Base-by-base conservation (phyloP, 2,888 invertebrate species). In the Nebria brevicollis region DNA sequence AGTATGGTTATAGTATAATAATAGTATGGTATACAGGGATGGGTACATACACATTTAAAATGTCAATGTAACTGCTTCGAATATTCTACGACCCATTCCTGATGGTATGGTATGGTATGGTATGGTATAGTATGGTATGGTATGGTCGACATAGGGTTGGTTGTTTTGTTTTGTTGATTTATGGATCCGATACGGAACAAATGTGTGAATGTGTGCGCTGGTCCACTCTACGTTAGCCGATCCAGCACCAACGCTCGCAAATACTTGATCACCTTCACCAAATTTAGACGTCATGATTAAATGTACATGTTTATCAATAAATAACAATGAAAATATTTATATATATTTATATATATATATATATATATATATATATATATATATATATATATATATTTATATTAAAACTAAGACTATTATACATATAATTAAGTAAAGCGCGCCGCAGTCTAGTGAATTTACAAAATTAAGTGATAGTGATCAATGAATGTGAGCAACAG, bases 151-250 rank as follows among this genome's bases (percentile, higher is more conserved):
- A 54, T 54, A 54, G 54, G 54, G 54, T 54, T 11, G 54, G 54
- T 54, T 11, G 54, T 54, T 54, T 54, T 54, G 54, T 54, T 54
- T 54, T 54, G 4, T 54, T 54, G 11, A 15, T 25, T 70, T 70
- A 85, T 86, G 86, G 86, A 87, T 89, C 88, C 89, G 88, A 89
- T 89, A 89, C 88, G 89, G 89, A 89, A 88, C 88, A 80, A 88
- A 87, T 88, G 87, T 88, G 87, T 87, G 87, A 87, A 87, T 87
- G 88, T 89, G 88, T 89, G 88, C 88, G 88, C 87, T 86, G 87
- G 88, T 54, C 54, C 54, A 54, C 54, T 54, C 54, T 54, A 1
- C 54, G 8, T 54, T 54, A 8, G 8, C 54, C 54, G 54, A 54
- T 54, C 54, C 54, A 54, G 54, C 54, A 54, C 3, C 54, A 54